These are phyloP conservation scores for Forbesichthys agassizii DNA, from an alignment of 2,113 vertebrate genomes.

Conservation along the genomic window DNA sequence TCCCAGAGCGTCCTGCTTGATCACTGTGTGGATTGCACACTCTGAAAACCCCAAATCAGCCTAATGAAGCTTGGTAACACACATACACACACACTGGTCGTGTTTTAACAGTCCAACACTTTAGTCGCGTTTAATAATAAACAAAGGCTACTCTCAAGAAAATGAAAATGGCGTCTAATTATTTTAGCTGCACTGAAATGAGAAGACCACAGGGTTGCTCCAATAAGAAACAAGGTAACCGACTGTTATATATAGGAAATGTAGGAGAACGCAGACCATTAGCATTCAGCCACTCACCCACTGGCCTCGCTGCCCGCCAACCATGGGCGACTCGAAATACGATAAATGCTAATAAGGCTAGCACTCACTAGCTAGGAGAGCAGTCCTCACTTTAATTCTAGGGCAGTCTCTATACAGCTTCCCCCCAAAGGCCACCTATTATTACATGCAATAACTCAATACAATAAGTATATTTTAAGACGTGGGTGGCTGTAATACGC, in stretches of 20 bases:
- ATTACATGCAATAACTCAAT: slow-evolving; percentile 8
- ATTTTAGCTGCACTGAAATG: slow-evolving; percentile 57
- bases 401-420: slow-evolving; percentile 15
- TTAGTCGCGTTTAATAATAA: slow-evolving; percentile 48
- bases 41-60: slow-evolving; percentile 24
- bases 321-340: too few species aligned
- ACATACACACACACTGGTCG: not conserved
- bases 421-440: slow-evolving; percentile 1
- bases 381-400: not conserved
- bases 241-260: slow-evolving; percentile 8
- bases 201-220: slow-evolving; percentile 34
- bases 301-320: too few species aligned
- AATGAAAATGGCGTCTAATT: slow-evolving; percentile 59
- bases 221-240: slow-evolving; percentile 37
- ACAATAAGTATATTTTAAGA: not conserved
- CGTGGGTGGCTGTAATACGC: slow-evolving; percentile 4
- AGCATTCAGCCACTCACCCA: slow-evolving; percentile 14
- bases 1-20: slow-evolving; percentile 7
- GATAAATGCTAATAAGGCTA: too few species aligned
- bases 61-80: slow-evolving; percentile 17
- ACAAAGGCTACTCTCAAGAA: slow-evolving; percentile 50
- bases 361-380: not conserved
- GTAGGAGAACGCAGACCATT: too few species aligned
- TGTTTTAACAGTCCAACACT: slow-evolving; percentile 22
- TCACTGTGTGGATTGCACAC: slow-evolving; percentile 13